Conservation (phyloP, 2,797 vertebrate genomes). For the Parauchenoglanis ngamensis region DNA sequence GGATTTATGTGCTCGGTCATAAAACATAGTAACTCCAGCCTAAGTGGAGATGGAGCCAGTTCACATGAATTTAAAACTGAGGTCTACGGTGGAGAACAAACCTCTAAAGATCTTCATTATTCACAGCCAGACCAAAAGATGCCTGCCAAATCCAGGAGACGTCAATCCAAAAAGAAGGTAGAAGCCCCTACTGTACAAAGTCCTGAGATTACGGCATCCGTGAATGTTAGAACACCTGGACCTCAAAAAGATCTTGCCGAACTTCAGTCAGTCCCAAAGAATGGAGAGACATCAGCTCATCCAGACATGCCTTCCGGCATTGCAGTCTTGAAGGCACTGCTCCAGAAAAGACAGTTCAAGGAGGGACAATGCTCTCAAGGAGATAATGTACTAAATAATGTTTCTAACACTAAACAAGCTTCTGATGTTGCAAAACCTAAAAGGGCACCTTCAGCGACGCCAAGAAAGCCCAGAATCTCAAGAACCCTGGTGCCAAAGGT, state of each 20-base stretch:
- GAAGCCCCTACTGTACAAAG: slow-evolving; percentile 69
- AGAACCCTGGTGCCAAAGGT: slow-evolving; percentile 77
- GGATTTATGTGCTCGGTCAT: slow-evolving; percentile 66
- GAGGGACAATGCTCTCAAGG: slow-evolving; percentile 66
- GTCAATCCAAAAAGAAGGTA: slow-evolving; percentile 76
- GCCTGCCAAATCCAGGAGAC: slow-evolving; percentile 73
- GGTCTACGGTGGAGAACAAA: slow-evolving; percentile 71
- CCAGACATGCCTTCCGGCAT: slow-evolving; percentile 84
- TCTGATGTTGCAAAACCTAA: slow-evolving; percentile 71
- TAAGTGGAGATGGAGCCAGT: slow-evolving; percentile 55
- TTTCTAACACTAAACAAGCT: slow-evolving; percentile 66
- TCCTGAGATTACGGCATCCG: slow-evolving; percentile 26
- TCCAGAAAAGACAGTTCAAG: slow-evolving; percentile 88
- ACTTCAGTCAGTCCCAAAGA: slow-evolving; percentile 63
- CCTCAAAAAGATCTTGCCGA: slow-evolving; percentile 35
- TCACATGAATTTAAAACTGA: slow-evolving; percentile 69
- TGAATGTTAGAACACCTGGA: slow-evolving; percentile 38
- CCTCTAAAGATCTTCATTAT: slow-evolving; percentile 68
- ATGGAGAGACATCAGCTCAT: slow-evolving; percentile 70
- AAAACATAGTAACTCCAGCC: slow-evolving; percentile 65
- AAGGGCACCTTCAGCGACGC: slow-evolving; percentile 69
- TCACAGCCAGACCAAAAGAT: slow-evolving; percentile 67
- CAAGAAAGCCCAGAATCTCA: slow-evolving; percentile 80
- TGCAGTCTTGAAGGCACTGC: slow-evolving; percentile 90
- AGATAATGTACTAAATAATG: slow-evolving; percentile 62